Base-by-base conservation (phyloP, 2,113 vertebrate species). In the Pogonocichla stellata region DNA sequence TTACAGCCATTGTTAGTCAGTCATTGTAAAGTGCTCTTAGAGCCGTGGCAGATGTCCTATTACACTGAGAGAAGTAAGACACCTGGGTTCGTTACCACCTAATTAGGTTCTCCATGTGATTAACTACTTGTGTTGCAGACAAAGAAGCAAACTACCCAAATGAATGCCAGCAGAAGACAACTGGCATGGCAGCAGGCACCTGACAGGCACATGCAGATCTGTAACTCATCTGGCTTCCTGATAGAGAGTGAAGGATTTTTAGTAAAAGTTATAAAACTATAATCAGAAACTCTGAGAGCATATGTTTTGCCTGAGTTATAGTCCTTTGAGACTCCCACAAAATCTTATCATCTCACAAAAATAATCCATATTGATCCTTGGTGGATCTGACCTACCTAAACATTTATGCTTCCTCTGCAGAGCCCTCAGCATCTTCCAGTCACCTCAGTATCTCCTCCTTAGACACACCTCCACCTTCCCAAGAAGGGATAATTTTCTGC, bases 91-190 rank as follows among this genome's bases (percentile, higher is more conserved):
- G 67, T 97, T 97, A 97, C 96, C 94, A 95, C 94, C 95, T 97
- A 97, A 97, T 97, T 97, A 97, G 90, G 90, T 97, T 97, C 96
- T 97, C 94, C 93, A 90, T 95, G 95, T 97, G 95, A 97, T 97
- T 97, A 96, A 97, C 95, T 96, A 94, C 94, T 97, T 96, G 92
- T 97, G 88, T 71, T 92, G 79, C 92, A 96, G 90, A 97, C 92
- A 97, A 96, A 97, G 80, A 90, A 80, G 79, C 51, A 88, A 96
- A 94, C 88, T 94, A 95, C 79, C 75, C 87, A 80, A 58, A 92
- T 84, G 72, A 96, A 96, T 96, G 93, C 92, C 93, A 97, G 54
- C 82, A 94, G 80, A 96, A 97, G 90, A 95, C 75, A 95, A 85
- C 94, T 96, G 93, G 94, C 87, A 85, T 79, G 79, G 91, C 91